Evolutionary conservation across 2,797 vertebrate genomes (phyloP), one percentile per base, ranked within the genome.

Genomic region (Echiichthys vipera): DNA sequence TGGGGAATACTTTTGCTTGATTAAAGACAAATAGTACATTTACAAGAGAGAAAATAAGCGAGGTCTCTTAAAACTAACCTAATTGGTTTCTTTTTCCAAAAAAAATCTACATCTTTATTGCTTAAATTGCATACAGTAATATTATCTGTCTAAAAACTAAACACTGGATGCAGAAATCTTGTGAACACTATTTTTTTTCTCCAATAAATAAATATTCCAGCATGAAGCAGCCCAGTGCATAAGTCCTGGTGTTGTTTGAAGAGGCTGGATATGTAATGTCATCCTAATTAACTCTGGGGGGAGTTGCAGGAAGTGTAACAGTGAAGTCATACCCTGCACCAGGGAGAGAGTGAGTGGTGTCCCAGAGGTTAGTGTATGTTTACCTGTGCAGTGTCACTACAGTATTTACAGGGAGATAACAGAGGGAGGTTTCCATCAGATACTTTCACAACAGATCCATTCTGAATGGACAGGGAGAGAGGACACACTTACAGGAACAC

Each of bases 361-460:
- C 55, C 25, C 36, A 3, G 45, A 61, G 27, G 37, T 42, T 11
- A 39, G 4, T 9, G 1, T 29, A 11, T 68, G 53, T 29, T 64
- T 39, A 39, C 34, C 46, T 20, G 0, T 54, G 63, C 37, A 20
- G 47, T 29, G 25, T 34, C 27, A 54, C 13, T 15, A n/a, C 20
- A 9, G 34, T 49, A 13, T 68, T 20, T 47, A 55, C 5, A 57
- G 43, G 22, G 8, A 49, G 24, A 68, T 32, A 54, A 65, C 40
- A 45, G 40, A 22, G 18, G n/a, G n/a, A n/a, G n/a, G n/a, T n/a
- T n/a, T n/a, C n/a, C n/a, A n/a, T n/a, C n/a, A n/a, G n/a, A n/a
- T n/a, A n/a, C n/a, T n/a, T 32, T 30, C 9, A 11, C 27, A 32
- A 5, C 5, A 32, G 22, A 15, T 36, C 18, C n/a, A 14, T 34